A percentile compares a stretch with the other conserved stretches of the same genome.
phyloP scores from a whole-genome alignment of 92 coral and sea anemone genomes.

The Porites divaricata region DNA sequence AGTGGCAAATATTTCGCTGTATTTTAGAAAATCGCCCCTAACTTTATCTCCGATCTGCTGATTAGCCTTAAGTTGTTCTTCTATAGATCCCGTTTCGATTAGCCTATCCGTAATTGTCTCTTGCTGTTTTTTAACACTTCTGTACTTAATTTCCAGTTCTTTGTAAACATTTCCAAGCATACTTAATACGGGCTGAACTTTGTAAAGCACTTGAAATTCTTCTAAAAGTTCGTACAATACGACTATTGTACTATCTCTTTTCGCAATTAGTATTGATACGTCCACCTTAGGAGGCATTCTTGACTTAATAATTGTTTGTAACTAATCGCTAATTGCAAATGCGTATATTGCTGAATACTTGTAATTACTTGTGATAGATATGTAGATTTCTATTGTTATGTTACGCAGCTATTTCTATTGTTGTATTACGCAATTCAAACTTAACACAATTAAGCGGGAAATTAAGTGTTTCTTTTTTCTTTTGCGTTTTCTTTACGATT shows the following conservation, averaged over 20 bases:
- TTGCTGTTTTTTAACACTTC: constrained; percentile 56
- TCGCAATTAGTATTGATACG: no score
- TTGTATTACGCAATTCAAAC: not conserved
- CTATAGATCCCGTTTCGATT: constrained; percentile 31
- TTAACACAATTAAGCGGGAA: not conserved
- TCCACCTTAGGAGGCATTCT: no score
- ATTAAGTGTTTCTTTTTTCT: not conserved
- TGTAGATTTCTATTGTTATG: no score
- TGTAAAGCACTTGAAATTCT: constrained; percentile 60
- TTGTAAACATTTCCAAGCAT: constrained; percentile 39
- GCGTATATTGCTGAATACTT: no score
- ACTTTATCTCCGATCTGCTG: constrained; percentile 44
- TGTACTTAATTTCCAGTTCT: constrained; percentile 60
- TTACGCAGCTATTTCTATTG: constrained; percentile 35
- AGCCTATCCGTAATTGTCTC: constrained; percentile 54
- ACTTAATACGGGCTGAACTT: constrained; percentile 42
- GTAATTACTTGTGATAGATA: no score
- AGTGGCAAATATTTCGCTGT: constrained; percentile 10
- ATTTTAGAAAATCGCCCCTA: constrained; percentile 41
- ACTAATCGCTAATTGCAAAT: no score
- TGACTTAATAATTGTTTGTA: no score
- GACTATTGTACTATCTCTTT: no score
- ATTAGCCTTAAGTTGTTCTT: constrained; percentile 41
- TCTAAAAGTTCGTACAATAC: no score
- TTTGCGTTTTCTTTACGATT: not conserved